phyloP scores from a whole-genome alignment of 1,140 invertebrate genomes.

The Sycobia sp. region DNA sequence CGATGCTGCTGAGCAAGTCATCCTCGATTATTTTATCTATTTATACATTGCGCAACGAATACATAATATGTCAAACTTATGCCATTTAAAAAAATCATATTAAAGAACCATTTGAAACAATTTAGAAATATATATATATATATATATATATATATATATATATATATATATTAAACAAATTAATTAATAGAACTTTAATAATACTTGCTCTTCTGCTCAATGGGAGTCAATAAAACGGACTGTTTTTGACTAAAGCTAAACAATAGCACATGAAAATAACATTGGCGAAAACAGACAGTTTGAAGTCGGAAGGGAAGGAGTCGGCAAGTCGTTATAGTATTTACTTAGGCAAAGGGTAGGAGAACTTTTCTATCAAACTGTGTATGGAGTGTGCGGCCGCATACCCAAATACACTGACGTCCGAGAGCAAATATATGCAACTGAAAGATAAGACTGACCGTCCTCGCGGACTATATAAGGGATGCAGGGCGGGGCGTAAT shows the following conservation, averaged over 20 bases:
- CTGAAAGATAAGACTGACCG: constrained; percentile 47
- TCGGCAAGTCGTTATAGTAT: constrained; percentile 35
- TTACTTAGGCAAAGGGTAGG: constrained; percentile 41
- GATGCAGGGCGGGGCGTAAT: neutral
- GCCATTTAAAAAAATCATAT: too few relatives aligned
- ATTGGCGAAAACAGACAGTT: neutral
- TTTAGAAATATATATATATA: too few relatives aligned
- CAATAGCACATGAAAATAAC: too few relatives aligned
- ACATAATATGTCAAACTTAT: too few relatives aligned
- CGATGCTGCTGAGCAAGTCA: constrained; percentile 1
- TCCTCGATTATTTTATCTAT: constrained; percentile 12
- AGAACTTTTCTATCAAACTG: constrained; percentile 33
- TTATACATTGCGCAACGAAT: too few relatives aligned
- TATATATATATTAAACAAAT: too few relatives aligned
- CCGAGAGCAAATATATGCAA: constrained; percentile 51
- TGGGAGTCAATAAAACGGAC: too few relatives aligned
- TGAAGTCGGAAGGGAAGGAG: neutral
- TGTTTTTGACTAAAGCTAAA: too few relatives aligned
- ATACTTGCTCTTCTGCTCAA: too few relatives aligned
- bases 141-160: too few relatives aligned
- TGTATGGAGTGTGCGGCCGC: constrained; percentile 49
- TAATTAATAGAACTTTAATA: too few relatives aligned
- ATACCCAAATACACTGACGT: constrained; percentile 51
- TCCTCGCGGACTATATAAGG: constrained; percentile 7
- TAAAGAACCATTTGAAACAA: too few relatives aligned